Evolutionary conservation across 2,888 invertebrate species (phyloP).

Genomic region (Drosophila borborema): DNA sequence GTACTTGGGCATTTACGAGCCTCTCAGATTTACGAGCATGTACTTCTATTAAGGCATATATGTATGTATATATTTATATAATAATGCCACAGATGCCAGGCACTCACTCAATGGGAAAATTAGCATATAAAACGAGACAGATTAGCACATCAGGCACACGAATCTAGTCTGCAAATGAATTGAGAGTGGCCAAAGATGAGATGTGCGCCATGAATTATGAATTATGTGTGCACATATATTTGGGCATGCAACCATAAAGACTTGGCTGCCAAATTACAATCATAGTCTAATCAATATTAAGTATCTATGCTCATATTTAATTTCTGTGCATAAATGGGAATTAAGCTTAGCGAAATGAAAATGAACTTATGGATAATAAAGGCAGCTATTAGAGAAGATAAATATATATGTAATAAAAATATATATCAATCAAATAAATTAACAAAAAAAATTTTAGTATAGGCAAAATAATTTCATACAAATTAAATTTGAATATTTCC

Average conservation of each 20-base stretch:
- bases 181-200: neutral
- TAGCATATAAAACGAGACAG: conserved; percentile 65
- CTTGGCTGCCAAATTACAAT: neutral
- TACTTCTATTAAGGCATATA: conserved; percentile 17
- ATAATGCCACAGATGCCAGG: conserved; percentile 19
- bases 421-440: neutral
- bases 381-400: neutral
- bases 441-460: neutral
- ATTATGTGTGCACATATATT: neutral
- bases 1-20: conserved; percentile 48
- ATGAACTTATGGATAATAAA: neutral
- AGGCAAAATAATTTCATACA: neutral
- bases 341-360: neutral
- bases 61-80: neutral
- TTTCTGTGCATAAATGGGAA: neutral
- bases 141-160: conserved; percentile 48
- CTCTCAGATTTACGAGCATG: conserved; percentile 46
- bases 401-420: too few species aligned
- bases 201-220: neutral
- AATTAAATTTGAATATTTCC: neutral
- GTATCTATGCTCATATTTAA: too few species aligned
- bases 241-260: neutral
- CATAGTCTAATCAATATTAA: neutral
- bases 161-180: conserved; percentile 36
- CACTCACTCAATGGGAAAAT: conserved; percentile 62